Conservation (phyloP, 2,797 vertebrate species). For the Eleutherodactylus coqui region DNA sequence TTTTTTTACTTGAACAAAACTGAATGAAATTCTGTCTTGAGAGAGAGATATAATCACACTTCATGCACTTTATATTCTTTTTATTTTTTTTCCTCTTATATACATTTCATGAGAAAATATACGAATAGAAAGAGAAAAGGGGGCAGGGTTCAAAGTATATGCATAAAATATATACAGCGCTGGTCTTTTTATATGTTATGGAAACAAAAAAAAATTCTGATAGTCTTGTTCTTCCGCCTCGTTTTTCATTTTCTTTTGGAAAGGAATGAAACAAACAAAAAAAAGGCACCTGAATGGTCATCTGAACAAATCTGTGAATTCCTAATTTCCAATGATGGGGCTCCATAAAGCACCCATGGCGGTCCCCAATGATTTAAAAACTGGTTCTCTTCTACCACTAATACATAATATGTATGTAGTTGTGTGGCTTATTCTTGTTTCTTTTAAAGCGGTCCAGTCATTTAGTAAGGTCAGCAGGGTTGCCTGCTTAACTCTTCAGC, state of each 20-base stretch:
- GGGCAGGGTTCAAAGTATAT: constrained; percentile 43
- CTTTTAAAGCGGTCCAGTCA: too few relatives aligned
- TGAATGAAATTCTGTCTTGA: constrained; percentile 41
- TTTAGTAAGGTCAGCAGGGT: too few relatives aligned
- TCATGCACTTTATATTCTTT: constrained; percentile 63
- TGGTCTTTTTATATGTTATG: constrained; percentile 45
- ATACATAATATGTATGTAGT: constrained; percentile 5
- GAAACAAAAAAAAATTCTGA: constrained; percentile 28
- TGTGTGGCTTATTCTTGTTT: neutral
- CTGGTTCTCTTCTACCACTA: constrained; percentile 34
- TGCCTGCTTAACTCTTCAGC: too few relatives aligned
- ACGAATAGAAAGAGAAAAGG: constrained; percentile 48
- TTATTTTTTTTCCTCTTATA: constrained; percentile 45
- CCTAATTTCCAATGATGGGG: neutral
- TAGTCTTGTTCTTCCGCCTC: constrained; percentile 56
- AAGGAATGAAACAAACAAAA: constrained; percentile 12
- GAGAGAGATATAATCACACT: constrained; percentile 58
- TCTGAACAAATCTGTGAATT: constrained; percentile 15
- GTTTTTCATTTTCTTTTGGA: constrained; percentile 14
- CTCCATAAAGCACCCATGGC: neutral
- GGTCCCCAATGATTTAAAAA: neutral
- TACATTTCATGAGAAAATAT: constrained; percentile 59
- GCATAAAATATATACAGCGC: constrained; percentile 53
- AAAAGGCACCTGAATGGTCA: constrained; percentile 24
- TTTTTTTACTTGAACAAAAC: constrained; percentile 59